Conservation (phyloP, 2,888 invertebrate genomes). For the Epiblema foenella region DNA sequence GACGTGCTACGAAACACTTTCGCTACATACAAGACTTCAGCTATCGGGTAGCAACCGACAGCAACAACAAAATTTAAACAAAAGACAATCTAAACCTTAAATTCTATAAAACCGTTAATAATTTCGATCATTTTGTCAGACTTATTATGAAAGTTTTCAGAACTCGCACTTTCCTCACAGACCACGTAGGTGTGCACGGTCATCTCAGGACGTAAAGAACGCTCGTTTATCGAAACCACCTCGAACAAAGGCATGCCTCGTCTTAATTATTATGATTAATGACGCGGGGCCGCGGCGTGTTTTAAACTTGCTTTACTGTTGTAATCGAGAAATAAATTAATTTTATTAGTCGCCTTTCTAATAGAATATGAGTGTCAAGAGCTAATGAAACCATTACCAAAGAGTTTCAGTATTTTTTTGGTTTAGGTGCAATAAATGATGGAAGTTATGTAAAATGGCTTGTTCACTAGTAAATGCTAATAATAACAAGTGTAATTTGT, state of each 20-base stretch:
- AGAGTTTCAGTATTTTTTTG: slow-evolving; percentile 64
- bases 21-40: no score
- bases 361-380: slow-evolving; percentile 71
- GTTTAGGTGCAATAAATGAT: slow-evolving; percentile 51
- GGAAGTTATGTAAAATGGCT: background rate
- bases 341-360: slow-evolving; percentile 81
- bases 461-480: background rate
- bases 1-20: no score
- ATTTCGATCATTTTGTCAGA: no score
- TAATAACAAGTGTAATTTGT: background rate
- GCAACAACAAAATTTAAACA: no score
- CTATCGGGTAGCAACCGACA: no score
- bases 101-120: no score
- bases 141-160: background rate
- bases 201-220: slow-evolving; percentile 46
- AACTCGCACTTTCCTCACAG: slow-evolving; percentile 10
- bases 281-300: slow-evolving; percentile 72
- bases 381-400: slow-evolving; percentile 63
- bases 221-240: slow-evolving; percentile 71
- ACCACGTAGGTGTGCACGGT: slow-evolving; percentile 6
- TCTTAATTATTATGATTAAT: slow-evolving; percentile 85
- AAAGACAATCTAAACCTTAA: no score
- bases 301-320: slow-evolving; percentile 78
- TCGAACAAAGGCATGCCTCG: slow-evolving; percentile 79
- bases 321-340: slow-evolving; percentile 84